Percentiles rank a stretch among this genome's conserved stretches.
Conservation (phyloP, 2,888 invertebrate species). For the Scotopteryx bipunctaria region DNA sequence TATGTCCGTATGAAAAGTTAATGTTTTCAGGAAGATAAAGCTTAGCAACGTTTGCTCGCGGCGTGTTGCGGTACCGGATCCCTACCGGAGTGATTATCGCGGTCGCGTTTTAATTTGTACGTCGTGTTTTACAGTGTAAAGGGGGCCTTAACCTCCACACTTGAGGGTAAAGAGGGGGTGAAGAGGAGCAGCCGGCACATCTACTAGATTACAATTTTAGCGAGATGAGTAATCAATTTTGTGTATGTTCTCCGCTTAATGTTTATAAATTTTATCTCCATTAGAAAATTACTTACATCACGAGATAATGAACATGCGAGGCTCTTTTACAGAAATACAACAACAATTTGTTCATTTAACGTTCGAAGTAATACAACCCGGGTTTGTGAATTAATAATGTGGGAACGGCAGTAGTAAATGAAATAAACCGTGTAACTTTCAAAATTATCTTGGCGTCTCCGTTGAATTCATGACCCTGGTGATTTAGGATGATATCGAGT, state of each 20-base stretch:
- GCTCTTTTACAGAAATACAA: constrained; percentile 10
- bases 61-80: constrained; percentile 51
- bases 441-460: no score
- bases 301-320: constrained; percentile 21
- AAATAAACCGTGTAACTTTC: no score
- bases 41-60: constrained; percentile 37
- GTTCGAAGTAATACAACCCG: no score
- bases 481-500: no score
- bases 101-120: constrained; percentile 77
- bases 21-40: neutral
- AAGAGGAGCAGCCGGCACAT: constrained; percentile 27
- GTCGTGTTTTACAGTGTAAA: constrained; percentile 62
- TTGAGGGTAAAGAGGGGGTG: no score
- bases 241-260: constrained; percentile 26
- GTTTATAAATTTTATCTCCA: constrained; percentile 33
- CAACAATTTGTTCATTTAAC: constrained; percentile 10
- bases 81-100: constrained; percentile 62
- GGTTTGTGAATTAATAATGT: no score
- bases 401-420: no score
- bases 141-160: constrained; percentile 44
- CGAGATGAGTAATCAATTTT: constrained; percentile 33
- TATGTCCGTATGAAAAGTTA: no score
- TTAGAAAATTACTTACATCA: constrained; percentile 29
- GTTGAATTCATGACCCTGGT: no score
- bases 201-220: constrained; percentile 39